These are phyloP conservation scores for Sarcophaga carnaria DNA, from an alignment of 2,888 invertebrate genomes.

Conservation along the genomic window DNA sequence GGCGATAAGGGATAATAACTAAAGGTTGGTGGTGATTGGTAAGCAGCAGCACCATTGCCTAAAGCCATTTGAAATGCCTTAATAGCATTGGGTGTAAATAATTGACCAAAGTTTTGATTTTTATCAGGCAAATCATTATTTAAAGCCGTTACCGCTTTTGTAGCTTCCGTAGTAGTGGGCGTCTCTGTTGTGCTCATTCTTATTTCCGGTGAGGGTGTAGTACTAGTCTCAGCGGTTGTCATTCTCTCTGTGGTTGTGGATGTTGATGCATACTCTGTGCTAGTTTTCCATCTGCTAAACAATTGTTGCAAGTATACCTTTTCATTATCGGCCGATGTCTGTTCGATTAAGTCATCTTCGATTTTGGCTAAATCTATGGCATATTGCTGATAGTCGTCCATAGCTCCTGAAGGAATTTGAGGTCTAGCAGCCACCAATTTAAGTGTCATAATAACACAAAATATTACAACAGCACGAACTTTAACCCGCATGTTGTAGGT, in stretches of 20 bases:
- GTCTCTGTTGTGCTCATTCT: background rate
- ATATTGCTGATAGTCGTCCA: conserved; percentile 16
- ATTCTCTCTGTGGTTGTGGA: background rate
- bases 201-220: background rate
- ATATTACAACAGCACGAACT: background rate
- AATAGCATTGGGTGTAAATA: too few relatives aligned
- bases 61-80: background rate
- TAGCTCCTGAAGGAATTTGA: background rate
- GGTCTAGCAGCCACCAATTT: background rate
- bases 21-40: conserved; percentile 3
- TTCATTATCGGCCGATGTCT: background rate
- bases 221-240: background rate
- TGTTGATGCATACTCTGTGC: background rate
- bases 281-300: conserved; percentile 18
- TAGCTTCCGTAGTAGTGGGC: background rate
- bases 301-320: conserved; percentile 34
- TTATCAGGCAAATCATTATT: background rate
- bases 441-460: conserved; percentile 26
- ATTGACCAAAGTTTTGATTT: background rate
- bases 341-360: conserved; percentile 17
- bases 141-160: background rate
- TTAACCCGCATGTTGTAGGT: conserved; percentile 40
- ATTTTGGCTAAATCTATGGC: conserved; percentile 3
- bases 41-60: conserved; percentile 8
- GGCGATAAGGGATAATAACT: conserved; percentile 25